phyloP scores from a whole-genome alignment of 2,888 invertebrate genomes.

The Hydroisotoma schaefferi region DNA sequence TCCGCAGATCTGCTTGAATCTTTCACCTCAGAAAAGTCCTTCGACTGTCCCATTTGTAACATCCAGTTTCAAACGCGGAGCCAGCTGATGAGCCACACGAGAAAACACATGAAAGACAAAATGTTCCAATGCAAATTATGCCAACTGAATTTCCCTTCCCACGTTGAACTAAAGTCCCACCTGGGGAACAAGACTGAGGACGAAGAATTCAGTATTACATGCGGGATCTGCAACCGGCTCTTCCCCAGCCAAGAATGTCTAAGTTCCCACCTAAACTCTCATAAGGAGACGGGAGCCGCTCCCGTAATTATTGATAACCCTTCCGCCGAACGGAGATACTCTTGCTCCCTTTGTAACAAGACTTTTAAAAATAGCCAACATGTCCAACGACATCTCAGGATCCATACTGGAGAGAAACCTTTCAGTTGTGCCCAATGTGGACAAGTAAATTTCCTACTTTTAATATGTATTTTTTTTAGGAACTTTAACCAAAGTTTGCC shows the following conservation, averaged over 20 bases:
- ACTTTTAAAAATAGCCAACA: slow-evolving; percentile 12
- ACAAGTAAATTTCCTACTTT: no score
- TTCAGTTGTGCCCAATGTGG: slow-evolving; percentile 2
- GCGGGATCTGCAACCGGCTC: slow-evolving; percentile 1
- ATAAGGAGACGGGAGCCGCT: slow-evolving; percentile 5
- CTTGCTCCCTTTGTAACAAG: slow-evolving; percentile 9
- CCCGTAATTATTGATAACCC: slow-evolving; percentile 12
- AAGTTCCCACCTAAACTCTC: slow-evolving; percentile 5
- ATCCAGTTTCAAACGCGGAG: slow-evolving; percentile 4
- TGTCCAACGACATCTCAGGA: slow-evolving; percentile 8
- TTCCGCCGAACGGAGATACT: background rate
- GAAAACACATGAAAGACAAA: slow-evolving; percentile 13
- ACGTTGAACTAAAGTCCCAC: slow-evolving; percentile 6
- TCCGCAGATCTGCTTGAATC: background rate
- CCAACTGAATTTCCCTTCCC: slow-evolving; percentile 6
- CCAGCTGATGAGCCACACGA: slow-evolving; percentile 10
- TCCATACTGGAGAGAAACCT: background rate
- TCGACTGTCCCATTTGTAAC: slow-evolving; percentile 2
- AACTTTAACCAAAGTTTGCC: no score
- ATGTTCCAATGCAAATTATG: slow-evolving; percentile 7
- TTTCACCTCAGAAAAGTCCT: background rate
- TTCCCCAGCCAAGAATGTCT: slow-evolving; percentile 8
- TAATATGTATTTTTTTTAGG: no score
- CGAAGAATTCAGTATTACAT: slow-evolving; percentile 3
- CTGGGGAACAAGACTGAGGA: slow-evolving; percentile 8